phyloP scores from a whole-genome alignment of 2,113 vertebrate genomes.

The Nothocercus nigrocapillus region DNA sequence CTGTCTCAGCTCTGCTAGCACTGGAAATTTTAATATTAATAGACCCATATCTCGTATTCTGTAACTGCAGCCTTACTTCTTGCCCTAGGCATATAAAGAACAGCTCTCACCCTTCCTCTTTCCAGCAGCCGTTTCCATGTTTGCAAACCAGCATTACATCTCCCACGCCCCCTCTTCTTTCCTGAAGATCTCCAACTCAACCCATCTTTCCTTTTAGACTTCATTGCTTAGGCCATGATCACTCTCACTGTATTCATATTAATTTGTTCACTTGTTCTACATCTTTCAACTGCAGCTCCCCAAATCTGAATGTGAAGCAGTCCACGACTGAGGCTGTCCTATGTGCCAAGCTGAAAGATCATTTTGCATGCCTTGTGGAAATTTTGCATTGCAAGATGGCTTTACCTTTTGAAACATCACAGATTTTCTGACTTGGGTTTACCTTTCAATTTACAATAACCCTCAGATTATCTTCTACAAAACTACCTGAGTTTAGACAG shows the following conservation, averaged over 20 bases:
- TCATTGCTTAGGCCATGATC: not conserved
- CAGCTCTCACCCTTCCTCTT: not conserved
- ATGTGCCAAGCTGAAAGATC: not conserved
- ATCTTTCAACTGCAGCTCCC: not conserved
- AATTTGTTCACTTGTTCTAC: not conserved
- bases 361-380: not conserved
- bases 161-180: not conserved
- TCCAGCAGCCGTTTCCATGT: not conserved
- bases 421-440: not conserved
- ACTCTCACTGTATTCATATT: not conserved
- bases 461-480: not conserved
- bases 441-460: not conserved
- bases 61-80: not conserved
- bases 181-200: not conserved
- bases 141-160: not conserved
- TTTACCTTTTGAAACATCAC: not conserved
- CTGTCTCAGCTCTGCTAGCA: not conserved
- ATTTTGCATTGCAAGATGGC: not conserved
- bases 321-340: not conserved
- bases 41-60: not conserved
- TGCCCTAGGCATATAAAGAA: not conserved
- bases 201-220: not conserved
- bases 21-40: not conserved
- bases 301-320: not conserved
- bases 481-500: not conserved